phyloP scores from a whole-genome alignment of 2,113 vertebrate species.

The Isurus oxyrinchus region DNA sequence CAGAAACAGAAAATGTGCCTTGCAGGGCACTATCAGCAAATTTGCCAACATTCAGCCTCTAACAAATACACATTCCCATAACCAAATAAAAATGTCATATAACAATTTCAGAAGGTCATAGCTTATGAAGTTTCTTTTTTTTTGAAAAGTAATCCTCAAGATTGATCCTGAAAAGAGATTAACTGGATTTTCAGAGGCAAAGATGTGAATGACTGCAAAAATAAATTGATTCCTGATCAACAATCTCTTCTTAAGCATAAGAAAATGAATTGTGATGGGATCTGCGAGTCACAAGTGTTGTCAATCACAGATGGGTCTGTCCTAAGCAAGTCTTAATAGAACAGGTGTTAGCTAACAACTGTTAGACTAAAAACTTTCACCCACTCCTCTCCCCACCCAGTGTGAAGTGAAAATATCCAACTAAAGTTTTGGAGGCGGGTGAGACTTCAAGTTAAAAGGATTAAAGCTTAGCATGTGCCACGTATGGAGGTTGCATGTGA shows the following conservation, averaged over 20 bases:
- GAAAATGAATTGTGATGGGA: background rate
- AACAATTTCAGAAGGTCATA: background rate
- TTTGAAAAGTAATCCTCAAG: background rate
- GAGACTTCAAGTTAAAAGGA: background rate
- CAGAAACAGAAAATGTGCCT: background rate
- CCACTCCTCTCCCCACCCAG: background rate
- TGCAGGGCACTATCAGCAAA: background rate
- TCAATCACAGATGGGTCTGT: background rate
- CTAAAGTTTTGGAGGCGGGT: background rate
- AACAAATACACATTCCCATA: background rate
- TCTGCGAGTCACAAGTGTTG: background rate
- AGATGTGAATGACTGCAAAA: background rate
- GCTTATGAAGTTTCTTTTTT: background rate
- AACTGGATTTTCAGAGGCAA: background rate
- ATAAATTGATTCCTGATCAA: background rate
- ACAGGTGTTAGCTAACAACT: background rate
- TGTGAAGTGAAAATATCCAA: background rate
- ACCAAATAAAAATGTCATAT: background rate
- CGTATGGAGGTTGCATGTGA: background rate
- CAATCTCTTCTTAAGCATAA: background rate
- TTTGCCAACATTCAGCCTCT: background rate
- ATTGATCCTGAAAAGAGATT: background rate
- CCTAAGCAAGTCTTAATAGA: background rate
- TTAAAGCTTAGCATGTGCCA: background rate
- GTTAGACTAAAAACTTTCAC: background rate